A percentile compares a stretch with the other conserved stretches of the same genome.
These are phyloP conservation scores for Allacma fusca DNA, from an alignment of 2,888 invertebrate species.

Conservation along the genomic window DNA sequence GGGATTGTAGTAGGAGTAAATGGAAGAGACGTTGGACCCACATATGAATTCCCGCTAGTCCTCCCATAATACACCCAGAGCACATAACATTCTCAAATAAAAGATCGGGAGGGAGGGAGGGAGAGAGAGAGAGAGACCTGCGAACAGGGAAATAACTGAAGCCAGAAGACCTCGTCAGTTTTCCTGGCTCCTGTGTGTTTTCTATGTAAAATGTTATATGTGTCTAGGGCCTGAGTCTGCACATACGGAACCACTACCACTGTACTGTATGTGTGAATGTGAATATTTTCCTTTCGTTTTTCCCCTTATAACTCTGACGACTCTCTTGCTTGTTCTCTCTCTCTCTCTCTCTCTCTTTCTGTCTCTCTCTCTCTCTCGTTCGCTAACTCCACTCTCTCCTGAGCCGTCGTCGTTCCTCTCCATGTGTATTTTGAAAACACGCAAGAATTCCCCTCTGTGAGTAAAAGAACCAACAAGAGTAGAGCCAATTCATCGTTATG, in stretches of 20 bases:
- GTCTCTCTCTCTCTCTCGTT: too few species aligned
- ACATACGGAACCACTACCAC: too few species aligned
- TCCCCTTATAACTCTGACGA: conserved; percentile 10
- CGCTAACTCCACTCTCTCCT: not conserved
- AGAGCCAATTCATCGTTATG: conserved; percentile 26
- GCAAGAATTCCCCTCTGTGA: conserved; percentile 18
- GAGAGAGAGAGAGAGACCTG: not conserved
- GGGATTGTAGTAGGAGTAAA: not conserved
- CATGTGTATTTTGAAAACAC: conserved; percentile 22
- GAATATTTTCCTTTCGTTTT: conserved; percentile 7
- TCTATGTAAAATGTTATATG: not conserved
- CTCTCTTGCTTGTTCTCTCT: conserved; percentile 3
- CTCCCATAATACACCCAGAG: not conserved
- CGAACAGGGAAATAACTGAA: conserved; percentile 12
- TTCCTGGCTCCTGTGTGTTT: not conserved
- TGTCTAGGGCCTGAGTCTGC: too few species aligned
- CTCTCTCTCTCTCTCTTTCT: not conserved
- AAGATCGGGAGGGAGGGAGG: conserved; percentile 5
- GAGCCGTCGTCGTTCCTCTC: not conserved
- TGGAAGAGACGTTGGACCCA: not conserved
- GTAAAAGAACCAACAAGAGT: conserved; percentile 24
- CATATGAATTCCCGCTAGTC: not conserved
- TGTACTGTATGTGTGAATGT: not conserved
- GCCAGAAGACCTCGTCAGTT: conserved; percentile 12
- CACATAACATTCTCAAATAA: conserved; percentile 16